phyloP scores from a whole-genome alignment of 2,797 vertebrate species.

The Eulemur albifrons region DNA sequence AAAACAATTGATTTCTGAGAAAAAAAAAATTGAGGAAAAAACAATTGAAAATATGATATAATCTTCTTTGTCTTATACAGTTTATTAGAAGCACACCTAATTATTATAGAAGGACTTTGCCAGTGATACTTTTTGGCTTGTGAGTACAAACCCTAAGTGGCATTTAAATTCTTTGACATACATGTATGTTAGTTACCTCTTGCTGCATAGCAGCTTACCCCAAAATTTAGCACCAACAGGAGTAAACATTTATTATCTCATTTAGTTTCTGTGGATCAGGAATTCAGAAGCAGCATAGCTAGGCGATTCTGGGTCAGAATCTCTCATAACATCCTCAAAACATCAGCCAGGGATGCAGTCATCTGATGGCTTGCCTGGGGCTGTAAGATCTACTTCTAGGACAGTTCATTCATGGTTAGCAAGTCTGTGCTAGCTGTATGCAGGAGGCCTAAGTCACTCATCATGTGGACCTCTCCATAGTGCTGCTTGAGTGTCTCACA shows the following conservation, averaged over 20 bases:
- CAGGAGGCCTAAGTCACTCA: background rate
- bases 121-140: background rate
- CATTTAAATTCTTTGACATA: background rate
- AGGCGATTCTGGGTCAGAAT: background rate
- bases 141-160: background rate
- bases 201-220: background rate
- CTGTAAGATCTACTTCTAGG: background rate
- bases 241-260: background rate
- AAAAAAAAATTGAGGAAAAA: background rate
- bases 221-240: background rate
- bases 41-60: background rate
- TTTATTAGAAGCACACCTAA: background rate
- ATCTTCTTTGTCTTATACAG: background rate
- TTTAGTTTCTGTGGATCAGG: background rate
- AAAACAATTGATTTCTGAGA: background rate
- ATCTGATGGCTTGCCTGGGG: background rate
- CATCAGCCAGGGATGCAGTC: background rate
- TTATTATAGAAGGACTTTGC: background rate
- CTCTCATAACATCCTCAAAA: background rate
- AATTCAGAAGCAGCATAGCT: background rate
- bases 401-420: background rate
- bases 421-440: background rate
- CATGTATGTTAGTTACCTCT: background rate
- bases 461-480: background rate
- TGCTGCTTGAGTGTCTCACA: background rate